Evolutionary conservation across 1,140 invertebrate species (phyloP).

Genomic region (Zaprionus ghesquierei): DNA sequence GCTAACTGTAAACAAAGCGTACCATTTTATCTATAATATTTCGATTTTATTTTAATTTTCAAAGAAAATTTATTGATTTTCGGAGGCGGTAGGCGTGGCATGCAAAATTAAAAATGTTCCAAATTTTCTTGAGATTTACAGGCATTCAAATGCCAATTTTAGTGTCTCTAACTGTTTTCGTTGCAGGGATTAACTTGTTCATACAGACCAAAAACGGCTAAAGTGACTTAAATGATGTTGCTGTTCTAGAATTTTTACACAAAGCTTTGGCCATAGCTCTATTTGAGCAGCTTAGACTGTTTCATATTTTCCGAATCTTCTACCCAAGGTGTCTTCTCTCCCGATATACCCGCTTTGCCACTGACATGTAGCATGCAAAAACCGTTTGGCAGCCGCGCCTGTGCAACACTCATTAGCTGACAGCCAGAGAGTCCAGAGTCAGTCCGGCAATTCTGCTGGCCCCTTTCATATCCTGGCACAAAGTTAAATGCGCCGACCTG

Average conservation of each 20-base stretch:
- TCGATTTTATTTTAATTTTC: too few relatives aligned
- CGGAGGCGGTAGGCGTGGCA: background rate
- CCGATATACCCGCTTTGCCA: background rate
- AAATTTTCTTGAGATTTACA: background rate
- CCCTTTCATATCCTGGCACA: conserved; percentile 71
- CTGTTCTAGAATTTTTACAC: too few relatives aligned
- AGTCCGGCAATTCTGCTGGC: conserved; percentile 5
- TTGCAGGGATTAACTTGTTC: background rate
- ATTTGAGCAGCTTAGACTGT: background rate
- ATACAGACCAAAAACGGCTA: background rate
- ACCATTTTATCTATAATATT: background rate
- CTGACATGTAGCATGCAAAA: conserved; percentile 1
- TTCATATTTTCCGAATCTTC: background rate
- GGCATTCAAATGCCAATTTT: background rate
- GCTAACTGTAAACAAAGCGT: background rate
- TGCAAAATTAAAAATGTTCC: background rate
- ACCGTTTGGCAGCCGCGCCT: conserved; percentile 42
- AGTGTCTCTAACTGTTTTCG: background rate
- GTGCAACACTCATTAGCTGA: conserved; percentile 48
- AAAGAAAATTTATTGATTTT: background rate
- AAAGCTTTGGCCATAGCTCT: background rate
- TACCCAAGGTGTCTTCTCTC: background rate
- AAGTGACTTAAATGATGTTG: background rate
- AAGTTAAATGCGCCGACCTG: conserved; percentile 81
- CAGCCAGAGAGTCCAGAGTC: conserved; percentile 14